These are phyloP conservation scores for Boleophthalmus pectinirostris DNA, from an alignment of 2,113 vertebrate species.

Conservation along the genomic window DNA sequence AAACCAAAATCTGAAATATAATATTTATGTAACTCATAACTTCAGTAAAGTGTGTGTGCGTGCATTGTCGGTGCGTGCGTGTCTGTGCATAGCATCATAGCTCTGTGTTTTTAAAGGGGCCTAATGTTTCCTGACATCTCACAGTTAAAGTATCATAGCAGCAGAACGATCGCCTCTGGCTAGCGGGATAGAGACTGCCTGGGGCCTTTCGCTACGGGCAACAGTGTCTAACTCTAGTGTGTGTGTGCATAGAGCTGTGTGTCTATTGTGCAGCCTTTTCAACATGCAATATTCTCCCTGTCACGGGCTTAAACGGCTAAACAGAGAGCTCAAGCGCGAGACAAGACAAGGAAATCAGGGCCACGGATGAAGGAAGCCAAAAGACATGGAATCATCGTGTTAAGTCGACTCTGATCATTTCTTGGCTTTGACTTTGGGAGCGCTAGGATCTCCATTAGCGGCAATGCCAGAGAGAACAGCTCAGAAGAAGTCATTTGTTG, in stretches of 20 bases:
- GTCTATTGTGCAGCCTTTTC: slow-evolving; percentile 59
- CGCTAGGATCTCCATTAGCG: slow-evolving; percentile 51
- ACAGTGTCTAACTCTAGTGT: slow-evolving; percentile 47
- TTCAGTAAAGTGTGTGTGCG: slow-evolving; percentile 34
- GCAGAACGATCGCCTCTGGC: slow-evolving; percentile 83
- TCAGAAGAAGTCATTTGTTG: slow-evolving; percentile 45
- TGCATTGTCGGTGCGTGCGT: slow-evolving; percentile 36
- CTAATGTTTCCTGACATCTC: slow-evolving; percentile 87
- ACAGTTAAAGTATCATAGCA: slow-evolving; percentile 86
- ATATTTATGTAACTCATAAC: neutral
- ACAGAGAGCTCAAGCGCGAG: slow-evolving; percentile 57
- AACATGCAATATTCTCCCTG: slow-evolving; percentile 72
- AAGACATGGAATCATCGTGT: slow-evolving; percentile 44
- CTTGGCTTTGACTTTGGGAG: slow-evolving; percentile 16
- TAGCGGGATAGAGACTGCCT: slow-evolving; percentile 80
- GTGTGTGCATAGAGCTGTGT: slow-evolving; percentile 20
- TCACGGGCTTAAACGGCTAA: slow-evolving; percentile 74
- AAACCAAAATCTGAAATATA: neutral
- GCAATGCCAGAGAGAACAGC: slow-evolving; percentile 24
- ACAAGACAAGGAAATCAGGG: slow-evolving; percentile 61
- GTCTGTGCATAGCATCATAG: slow-evolving; percentile 53
- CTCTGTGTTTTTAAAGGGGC: slow-evolving; percentile 68
- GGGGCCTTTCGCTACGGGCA: slow-evolving; percentile 81
- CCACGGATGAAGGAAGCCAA: slow-evolving; percentile 40
- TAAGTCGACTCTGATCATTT: slow-evolving; percentile 61